Evolutionary conservation across 2,113 vertebrate genomes (phyloP).

Genomic region (Seriola quinqueradiata): DNA sequence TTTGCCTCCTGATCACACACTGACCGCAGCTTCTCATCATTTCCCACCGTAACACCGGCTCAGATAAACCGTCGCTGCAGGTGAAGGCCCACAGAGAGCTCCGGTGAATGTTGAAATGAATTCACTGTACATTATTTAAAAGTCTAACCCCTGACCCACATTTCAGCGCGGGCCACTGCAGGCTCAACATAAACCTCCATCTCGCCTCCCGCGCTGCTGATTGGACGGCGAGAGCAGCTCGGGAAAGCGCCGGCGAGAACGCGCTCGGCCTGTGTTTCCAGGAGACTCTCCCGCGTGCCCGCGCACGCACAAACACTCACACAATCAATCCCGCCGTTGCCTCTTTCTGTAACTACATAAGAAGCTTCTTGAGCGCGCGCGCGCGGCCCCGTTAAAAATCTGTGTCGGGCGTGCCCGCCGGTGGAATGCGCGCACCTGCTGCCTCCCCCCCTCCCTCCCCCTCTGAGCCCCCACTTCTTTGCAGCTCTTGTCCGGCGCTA

Average conservation of each 20-base stretch:
- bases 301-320: conserved; percentile 11
- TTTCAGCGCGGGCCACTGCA: conserved; percentile 59
- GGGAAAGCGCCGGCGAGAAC: conserved; percentile 58
- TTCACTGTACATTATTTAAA: conserved; percentile 49
- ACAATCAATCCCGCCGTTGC: not conserved
- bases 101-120: not conserved
- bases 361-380: conserved; percentile 21
- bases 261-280: conserved; percentile 70
- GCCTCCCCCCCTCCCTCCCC: not conserved
- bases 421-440: conserved; percentile 74
- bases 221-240: conserved; percentile 58
- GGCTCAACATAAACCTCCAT: conserved; percentile 60
- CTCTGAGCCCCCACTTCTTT: not conserved
- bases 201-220: conserved; percentile 51
- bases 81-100: not conserved
- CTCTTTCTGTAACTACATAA: not conserved
- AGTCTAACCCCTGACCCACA: conserved; percentile 78
- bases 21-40: too few relatives aligned
- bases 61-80: not conserved
- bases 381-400: conserved; percentile 54
- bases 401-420: conserved; percentile 57
- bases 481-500: conserved; percentile 41
- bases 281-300: conserved; percentile 67
- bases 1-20: too few relatives aligned
- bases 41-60: too few relatives aligned